Conservation (phyloP, 2,797 vertebrate species). For the Sebastolobus altivelis region DNA sequence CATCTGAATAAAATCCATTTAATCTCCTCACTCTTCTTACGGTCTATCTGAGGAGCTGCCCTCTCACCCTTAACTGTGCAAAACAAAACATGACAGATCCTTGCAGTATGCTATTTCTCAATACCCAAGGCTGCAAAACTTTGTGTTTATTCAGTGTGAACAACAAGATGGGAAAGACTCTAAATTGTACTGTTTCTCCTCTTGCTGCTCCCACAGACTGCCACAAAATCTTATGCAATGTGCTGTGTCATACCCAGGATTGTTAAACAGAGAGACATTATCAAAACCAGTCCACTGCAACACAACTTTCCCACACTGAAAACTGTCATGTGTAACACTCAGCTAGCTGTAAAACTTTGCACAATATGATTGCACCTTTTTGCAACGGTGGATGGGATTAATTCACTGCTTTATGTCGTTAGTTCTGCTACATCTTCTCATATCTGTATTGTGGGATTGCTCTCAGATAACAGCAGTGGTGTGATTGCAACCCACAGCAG, state of each 20-base stretch:
- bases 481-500: conserved; percentile 60
- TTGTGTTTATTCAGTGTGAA: conserved; percentile 9
- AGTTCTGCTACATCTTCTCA: conserved; percentile 16
- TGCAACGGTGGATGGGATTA: background rate
- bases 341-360: conserved; percentile 2
- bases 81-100: conserved; percentile 32
- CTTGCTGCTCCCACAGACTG: conserved; percentile 15
- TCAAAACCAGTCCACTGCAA: conserved; percentile 38
- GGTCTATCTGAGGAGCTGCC: conserved; percentile 22
- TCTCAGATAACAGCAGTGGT: conserved; percentile 34
- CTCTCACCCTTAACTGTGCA: conserved; percentile 24
- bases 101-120: conserved; percentile 22
- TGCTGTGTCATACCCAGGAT: conserved; percentile 37
- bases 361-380: conserved; percentile 7
- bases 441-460: conserved; percentile 35
- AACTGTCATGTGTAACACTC: conserved; percentile 9
- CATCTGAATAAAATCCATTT: conserved; percentile 50
- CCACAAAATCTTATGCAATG: conserved; percentile 35
- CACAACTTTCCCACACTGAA: conserved; percentile 33
- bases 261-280: conserved; percentile 39
- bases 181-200: conserved; percentile 1
- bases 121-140: background rate
- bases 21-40: conserved; percentile 19
- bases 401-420: background rate
- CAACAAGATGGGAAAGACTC: conserved; percentile 4